Base-by-base conservation (phyloP, 2,888 invertebrate genomes). In the Octonoba sinensis region DNA sequence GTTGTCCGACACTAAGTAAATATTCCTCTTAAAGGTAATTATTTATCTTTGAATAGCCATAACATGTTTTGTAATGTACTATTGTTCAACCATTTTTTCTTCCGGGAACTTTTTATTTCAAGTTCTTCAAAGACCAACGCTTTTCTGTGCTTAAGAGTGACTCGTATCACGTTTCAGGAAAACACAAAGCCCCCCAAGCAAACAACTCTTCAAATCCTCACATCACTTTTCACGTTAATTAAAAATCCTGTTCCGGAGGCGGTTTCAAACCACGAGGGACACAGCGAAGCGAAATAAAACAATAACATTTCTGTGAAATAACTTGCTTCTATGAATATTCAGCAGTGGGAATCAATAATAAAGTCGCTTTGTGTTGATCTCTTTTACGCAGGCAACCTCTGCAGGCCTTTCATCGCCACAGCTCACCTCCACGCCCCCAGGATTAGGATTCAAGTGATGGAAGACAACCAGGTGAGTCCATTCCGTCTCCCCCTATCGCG, bases 341-440 rank as follows among this genome's bases (percentile, higher is more conserved):
- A 75, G 44, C 67, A 60, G 75, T 62, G 57, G 49, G 49, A 75
- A 75, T 69, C 75, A 75, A 75, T 75, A 75, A 75, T 66, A 62
- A 72, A 72, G 22, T 59, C 20, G 36, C 46, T 66, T 60, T 67
- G 22, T 69, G 59, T 51, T 67, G 67, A 59, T 75, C 44, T 75
- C 67, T 69, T 51, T 49, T 36, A 36, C 18, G 24, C 75, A 75
- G 75, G 59, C 69, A 36, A 75, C 24, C 67, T 75, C 67, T 75
- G 67, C 60, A 36, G 59, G 47, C 36, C 60, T 67, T 49, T 12
- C 20, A 60, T 60, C 67, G 51, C 57, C 75, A 67, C 67, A 65
- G 59, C 57, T 22, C 59, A 51, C 75, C 22, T 20, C 60, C 47
- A 57, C 59, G 59, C 65, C 24, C 47, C 47, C 13, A 59, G 66